These are phyloP conservation scores for Morpho achilles DNA, from an alignment of 2,888 invertebrate species.

Conservation along the genomic window DNA sequence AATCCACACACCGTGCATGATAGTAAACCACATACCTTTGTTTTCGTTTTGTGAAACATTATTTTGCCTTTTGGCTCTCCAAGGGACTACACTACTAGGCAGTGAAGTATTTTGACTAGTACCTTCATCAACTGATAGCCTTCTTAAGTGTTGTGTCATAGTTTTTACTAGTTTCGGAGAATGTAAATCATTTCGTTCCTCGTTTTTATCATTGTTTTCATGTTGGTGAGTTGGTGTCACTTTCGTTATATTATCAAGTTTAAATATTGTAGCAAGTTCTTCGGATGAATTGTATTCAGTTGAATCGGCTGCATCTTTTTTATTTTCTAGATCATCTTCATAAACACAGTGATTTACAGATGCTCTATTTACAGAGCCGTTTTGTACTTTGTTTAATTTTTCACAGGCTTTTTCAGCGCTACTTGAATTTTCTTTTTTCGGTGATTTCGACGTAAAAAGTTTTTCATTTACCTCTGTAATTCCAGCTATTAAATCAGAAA, in stretches of 20 bases:
- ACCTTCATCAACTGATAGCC: slow-evolving; percentile 60
- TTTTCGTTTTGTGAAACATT: slow-evolving; percentile 69
- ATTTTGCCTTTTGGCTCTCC: slow-evolving; percentile 70
- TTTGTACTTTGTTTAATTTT: slow-evolving; percentile 49
- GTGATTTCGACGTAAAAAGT: slow-evolving; percentile 52
- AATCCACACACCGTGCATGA: slow-evolving; percentile 72
- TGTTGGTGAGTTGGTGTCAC: slow-evolving; percentile 34
- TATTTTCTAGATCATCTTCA: slow-evolving; percentile 64
- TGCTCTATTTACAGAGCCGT: slow-evolving; percentile 45
- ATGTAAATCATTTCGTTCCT: slow-evolving; percentile 58
- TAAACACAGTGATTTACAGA: slow-evolving; percentile 66
- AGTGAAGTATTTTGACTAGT: slow-evolving; percentile 70
- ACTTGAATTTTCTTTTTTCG: slow-evolving; percentile 33
- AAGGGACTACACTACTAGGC: slow-evolving; percentile 68
- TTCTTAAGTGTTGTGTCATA: slow-evolving; percentile 67
- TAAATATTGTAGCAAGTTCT: slow-evolving; percentile 82
- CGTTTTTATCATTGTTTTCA: slow-evolving; percentile 38
- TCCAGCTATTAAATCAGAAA: slow-evolving; percentile 72
- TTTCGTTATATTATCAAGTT: slow-evolving; percentile 52
- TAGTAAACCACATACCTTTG: slow-evolving; percentile 69
- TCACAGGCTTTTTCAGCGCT: slow-evolving; percentile 43
- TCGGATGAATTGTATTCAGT: slow-evolving; percentile 83
- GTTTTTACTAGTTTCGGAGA: slow-evolving; percentile 71
- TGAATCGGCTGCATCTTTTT: slow-evolving; percentile 60
- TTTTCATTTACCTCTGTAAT: slow-evolving; percentile 74